phyloP scores from a whole-genome alignment of 2,113 vertebrate genomes.

The Struthidea cinerea region DNA sequence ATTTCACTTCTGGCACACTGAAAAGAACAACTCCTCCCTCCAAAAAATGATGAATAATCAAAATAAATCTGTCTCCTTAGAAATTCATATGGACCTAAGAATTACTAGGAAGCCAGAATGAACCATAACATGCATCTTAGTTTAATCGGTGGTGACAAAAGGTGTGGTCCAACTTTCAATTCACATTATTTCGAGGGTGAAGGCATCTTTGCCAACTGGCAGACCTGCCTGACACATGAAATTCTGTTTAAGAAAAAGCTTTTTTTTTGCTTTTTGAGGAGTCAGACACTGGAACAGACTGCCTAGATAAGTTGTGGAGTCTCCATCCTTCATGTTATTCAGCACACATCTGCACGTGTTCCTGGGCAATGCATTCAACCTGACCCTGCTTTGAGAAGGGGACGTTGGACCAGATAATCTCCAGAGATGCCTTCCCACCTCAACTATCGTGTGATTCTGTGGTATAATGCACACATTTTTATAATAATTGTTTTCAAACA shows the following conservation, averaged over 20 bases:
- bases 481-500: not conserved
- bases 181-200: not conserved
- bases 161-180: not conserved
- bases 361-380: not conserved
- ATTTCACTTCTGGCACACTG: not conserved
- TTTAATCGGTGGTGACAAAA: not conserved
- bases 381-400: not conserved
- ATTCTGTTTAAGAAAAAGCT: not conserved
- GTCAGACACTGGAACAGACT: not conserved
- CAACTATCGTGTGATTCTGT: not conserved
- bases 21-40: not conserved
- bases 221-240: not conserved
- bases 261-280: not conserved
- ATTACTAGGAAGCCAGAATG: not conserved
- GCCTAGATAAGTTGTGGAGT: not conserved
- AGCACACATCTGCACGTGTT: not conserved
- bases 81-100: not conserved
- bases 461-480: not conserved
- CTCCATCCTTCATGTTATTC: not conserved
- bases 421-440: not conserved
- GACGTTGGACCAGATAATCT: not conserved
- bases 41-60: not conserved
- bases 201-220: not conserved
- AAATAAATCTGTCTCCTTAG: slow-evolving; percentile 6
- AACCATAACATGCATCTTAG: not conserved